Evolutionary conservation across 2,797 vertebrate species (phyloP), one percentile per base, ranked within the genome.

Genomic region (Simalia tracyae): DNA sequence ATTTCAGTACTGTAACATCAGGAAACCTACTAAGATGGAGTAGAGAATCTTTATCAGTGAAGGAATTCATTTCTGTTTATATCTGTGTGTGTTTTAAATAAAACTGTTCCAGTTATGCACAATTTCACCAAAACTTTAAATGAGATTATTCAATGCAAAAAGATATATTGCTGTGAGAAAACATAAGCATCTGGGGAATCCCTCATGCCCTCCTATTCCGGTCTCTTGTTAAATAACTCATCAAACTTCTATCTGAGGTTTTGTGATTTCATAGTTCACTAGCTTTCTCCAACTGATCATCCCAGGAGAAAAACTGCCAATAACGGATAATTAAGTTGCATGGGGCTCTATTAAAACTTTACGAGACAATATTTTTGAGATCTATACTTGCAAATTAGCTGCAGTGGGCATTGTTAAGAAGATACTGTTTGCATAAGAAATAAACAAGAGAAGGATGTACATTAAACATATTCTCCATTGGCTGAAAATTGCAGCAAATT

Each of bases 331-430:
- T 96, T 96, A 96, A 96, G 95, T 96, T 96, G 95, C 96, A 96
- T 17, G 93, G 96, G 96, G 94, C 94, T 94, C 96, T 92, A 95
- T 96, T 96, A 96, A 96, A 96, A 96, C 96, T 96, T 96, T 96
- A 95, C 94, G 96, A 96, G 95, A 95, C 95, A 96, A 94, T 94
- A 95, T 94, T 91, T 93, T 94, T 95, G 92, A 95, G 93, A 72
- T 92, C 46, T 90, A 90, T 94, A 87, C 85, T 92, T 93, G 95
- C 89, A 92, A 92, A 92, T 92, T 90, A 92, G 89, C 92, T 90
- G 92, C 92, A 92, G 64, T 90, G 92, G 92, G 92, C 92, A 92
- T 92, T 88, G 84, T 92, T 92, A 92, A 90, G 68, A 84, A 92
- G 92, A 81, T 46, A 66, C 46, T 90, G 89, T 90, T 87, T 92